Evolutionary conservation across 2,888 invertebrate species (phyloP).

Genomic region (Aphidius colemani): DNA sequence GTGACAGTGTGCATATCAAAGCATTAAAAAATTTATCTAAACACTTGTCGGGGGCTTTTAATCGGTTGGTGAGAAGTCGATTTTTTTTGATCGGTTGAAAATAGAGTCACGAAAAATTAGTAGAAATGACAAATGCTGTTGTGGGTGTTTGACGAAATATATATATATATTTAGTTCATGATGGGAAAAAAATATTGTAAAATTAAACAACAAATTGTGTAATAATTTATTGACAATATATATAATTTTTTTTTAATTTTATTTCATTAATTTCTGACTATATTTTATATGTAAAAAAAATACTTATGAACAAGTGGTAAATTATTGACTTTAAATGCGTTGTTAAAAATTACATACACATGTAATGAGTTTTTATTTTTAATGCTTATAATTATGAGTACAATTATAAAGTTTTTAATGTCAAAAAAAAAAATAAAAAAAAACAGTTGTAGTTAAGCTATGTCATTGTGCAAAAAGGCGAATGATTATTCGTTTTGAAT

Average conservation of each 20-base stretch:
- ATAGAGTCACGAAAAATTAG: too few species aligned
- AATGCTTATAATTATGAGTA: slow-evolving; percentile 24
- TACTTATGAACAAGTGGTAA: slow-evolving; percentile 14
- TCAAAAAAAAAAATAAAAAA: slow-evolving; percentile 14
- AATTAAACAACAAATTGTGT: too few species aligned
- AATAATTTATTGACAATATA: too few species aligned
- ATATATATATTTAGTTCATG: too few species aligned
- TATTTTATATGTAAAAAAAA: slow-evolving; percentile 28
- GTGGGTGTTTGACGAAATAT: too few species aligned
- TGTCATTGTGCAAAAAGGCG: slow-evolving; percentile 22
- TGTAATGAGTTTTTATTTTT: slow-evolving; percentile 5
- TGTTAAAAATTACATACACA: slow-evolving; percentile 5
- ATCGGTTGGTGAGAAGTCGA: too few species aligned
- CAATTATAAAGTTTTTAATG: slow-evolving; percentile 18
- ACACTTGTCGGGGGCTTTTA: background rate
- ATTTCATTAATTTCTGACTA: too few species aligned
- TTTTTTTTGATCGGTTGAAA: background rate
- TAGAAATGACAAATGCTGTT: too few species aligned
- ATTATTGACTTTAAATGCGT: slow-evolving; percentile 20
- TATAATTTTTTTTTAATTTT: too few species aligned
- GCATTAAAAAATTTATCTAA: slow-evolving; percentile 6
- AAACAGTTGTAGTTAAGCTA: background rate
- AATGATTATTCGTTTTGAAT: background rate
- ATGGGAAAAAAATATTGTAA: too few species aligned
- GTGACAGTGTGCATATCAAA: background rate